These are phyloP conservation scores for Paratrypauchen microcephalus DNA, from an alignment of 2,797 vertebrate species.

Conservation along the genomic window DNA sequence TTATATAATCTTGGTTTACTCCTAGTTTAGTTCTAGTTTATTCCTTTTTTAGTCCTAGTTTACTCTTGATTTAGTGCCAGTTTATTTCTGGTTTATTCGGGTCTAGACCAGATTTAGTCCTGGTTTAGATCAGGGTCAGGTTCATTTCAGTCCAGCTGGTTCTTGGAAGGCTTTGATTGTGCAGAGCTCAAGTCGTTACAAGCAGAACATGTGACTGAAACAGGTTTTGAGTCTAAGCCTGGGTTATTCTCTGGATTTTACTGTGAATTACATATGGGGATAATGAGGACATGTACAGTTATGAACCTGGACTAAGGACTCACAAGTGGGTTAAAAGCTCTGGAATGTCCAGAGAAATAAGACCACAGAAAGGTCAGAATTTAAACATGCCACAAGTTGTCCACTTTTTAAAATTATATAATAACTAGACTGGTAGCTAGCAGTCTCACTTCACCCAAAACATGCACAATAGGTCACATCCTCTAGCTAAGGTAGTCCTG, in stretches of 20 bases:
- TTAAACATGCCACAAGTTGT: too few relatives aligned
- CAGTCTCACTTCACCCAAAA: too few relatives aligned
- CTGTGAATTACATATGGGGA: neutral
- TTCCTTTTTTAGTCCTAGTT: neutral
- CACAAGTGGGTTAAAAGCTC: neutral
- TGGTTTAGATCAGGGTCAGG: neutral
- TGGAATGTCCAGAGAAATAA: neutral
- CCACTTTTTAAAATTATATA: too few relatives aligned
- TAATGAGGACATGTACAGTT: conserved; percentile 13
- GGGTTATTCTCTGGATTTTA: too few relatives aligned
- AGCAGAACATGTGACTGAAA: neutral
- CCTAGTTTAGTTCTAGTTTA: neutral
- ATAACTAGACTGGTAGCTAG: too few relatives aligned
- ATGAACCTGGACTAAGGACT: neutral
- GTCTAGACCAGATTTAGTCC: neutral
- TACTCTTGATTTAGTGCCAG: neutral
- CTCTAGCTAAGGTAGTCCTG: too few relatives aligned
- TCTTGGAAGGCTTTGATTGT: neutral
- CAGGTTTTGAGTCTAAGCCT: conserved; percentile 3
- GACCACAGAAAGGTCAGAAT: too few relatives aligned
- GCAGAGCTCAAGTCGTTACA: neutral
- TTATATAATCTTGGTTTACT: too few relatives aligned
- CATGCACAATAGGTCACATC: too few relatives aligned
- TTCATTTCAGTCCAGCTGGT: neutral
- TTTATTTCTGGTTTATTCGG: neutral